These are phyloP conservation scores for Heliconius hewitsoni DNA, from an alignment of 1,140 invertebrate species.

Conservation along the genomic window DNA sequence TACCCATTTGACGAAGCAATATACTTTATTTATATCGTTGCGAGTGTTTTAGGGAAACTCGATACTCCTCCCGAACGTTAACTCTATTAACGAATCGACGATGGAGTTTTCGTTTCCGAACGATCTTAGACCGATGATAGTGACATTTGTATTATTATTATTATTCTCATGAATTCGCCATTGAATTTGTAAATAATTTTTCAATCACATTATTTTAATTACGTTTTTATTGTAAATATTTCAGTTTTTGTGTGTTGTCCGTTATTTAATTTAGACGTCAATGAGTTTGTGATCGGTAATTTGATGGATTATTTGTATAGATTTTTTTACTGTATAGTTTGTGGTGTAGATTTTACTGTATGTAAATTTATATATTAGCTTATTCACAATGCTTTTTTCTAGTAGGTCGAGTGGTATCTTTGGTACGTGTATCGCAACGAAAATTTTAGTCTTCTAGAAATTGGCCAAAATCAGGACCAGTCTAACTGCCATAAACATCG, in stretches of 20 bases:
- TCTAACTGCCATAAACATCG: slow-evolving; percentile 32
- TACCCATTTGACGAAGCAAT: slow-evolving; percentile 19
- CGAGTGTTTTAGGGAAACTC: slow-evolving; percentile 24
- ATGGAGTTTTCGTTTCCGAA: slow-evolving; percentile 21
- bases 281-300: slow-evolving; percentile 63
- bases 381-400: slow-evolving; percentile 28
- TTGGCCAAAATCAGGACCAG: slow-evolving; percentile 31
- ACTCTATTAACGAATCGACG: slow-evolving; percentile 33
- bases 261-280: slow-evolving; percentile 58
- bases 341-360: slow-evolving; percentile 54
- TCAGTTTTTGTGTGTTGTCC: slow-evolving; percentile 65
- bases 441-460: slow-evolving; percentile 22
- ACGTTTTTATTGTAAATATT: slow-evolving; percentile 71
- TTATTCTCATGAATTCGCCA: slow-evolving; percentile 47
- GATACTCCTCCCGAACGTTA: slow-evolving; percentile 39
- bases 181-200: slow-evolving; percentile 60
- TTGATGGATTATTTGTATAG: slow-evolving; percentile 63
- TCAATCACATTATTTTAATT: slow-evolving; percentile 62
- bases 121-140: slow-evolving; percentile 21
- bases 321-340: slow-evolving; percentile 71
- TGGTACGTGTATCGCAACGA: slow-evolving; percentile 28
- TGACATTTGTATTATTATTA: slow-evolving; percentile 28
- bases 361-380: slow-evolving; percentile 49
- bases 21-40: slow-evolving; percentile 22
- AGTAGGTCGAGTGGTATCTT: slow-evolving; percentile 15